A percentile compares a stretch with the other conserved stretches of the same genome.
Conservation (phyloP, 2,888 invertebrate species). For the Anoplius nigerrimus region DNA sequence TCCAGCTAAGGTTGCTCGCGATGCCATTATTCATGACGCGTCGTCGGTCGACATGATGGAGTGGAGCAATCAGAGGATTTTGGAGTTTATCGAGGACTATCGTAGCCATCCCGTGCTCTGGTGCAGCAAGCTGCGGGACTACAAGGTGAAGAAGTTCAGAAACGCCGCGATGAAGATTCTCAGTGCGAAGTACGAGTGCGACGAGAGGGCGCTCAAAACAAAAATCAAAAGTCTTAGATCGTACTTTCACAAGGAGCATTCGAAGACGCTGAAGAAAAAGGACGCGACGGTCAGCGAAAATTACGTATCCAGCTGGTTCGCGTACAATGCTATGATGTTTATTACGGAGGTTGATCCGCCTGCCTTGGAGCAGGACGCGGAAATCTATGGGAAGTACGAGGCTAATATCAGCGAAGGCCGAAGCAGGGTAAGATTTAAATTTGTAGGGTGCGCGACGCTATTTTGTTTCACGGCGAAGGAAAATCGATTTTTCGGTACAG, state of each 20-base stretch:
- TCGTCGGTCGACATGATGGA: background rate
- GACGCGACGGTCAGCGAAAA: background rate
- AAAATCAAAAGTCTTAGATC: conserved; percentile 9
- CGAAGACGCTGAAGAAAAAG: conserved; percentile 1
- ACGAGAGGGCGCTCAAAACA: conserved; percentile 1
- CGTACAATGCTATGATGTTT: background rate
- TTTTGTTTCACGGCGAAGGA: too few species aligned
- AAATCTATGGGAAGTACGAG: too few species aligned
- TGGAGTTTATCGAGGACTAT: background rate
- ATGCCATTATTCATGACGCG: too few species aligned
- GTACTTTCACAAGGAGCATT: conserved; percentile 3
- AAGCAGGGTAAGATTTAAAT: too few species aligned
- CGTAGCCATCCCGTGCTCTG: conserved; percentile 4
- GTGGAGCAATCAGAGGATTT: conserved; percentile 3
- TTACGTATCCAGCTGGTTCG: conserved; percentile 7
- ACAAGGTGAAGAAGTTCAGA: conserved; percentile 2
- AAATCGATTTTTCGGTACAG: too few species aligned
- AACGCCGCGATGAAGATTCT: conserved; percentile 1
- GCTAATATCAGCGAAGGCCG: too few species aligned
- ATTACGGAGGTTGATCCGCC: background rate
- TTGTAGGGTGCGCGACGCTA: too few species aligned
- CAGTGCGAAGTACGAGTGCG: background rate
- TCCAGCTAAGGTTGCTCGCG: too few species aligned
- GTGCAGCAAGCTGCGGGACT: conserved; percentile 5
- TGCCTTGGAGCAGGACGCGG: background rate